Evolutionary conservation across 2,797 vertebrate species (phyloP).

Genomic region (Megalops cyprinoides): DNA sequence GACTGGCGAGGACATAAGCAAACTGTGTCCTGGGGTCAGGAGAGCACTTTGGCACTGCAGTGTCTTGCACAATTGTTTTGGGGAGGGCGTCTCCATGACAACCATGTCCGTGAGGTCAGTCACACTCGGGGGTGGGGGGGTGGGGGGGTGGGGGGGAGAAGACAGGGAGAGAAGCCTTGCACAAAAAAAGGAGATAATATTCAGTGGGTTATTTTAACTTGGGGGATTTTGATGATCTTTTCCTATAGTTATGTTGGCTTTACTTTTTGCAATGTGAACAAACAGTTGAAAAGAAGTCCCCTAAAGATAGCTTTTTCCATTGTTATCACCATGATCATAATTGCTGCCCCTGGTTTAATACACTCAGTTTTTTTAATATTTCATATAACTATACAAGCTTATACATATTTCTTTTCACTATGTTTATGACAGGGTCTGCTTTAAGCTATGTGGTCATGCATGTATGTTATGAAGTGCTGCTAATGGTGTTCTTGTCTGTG

Average conservation of each 20-base stretch:
- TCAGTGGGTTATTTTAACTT: not conserved
- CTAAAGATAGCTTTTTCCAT: not conserved
- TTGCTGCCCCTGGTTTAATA: not conserved
- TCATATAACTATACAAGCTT: too few relatives aligned
- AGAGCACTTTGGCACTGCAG: not conserved
- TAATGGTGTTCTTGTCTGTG: too few relatives aligned
- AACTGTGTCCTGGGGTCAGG: slow-evolving; percentile 8
- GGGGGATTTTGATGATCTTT: not conserved
- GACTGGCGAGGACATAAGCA: slow-evolving; percentile 5
- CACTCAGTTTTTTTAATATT: not conserved
- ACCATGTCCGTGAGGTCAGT: slow-evolving; percentile 5
- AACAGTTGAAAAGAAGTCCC: not conserved
- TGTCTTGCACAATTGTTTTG: slow-evolving; percentile 1
- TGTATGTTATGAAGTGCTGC: not conserved
- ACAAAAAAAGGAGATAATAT: not conserved
- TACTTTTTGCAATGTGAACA: not conserved
- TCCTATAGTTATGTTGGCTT: not conserved
- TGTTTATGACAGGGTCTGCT: not conserved
- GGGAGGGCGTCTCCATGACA: slow-evolving; percentile 9
- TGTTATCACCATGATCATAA: not conserved
- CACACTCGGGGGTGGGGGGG: not conserved
- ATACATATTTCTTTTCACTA: not conserved
- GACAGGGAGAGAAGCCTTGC: not conserved
- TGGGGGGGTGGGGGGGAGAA: not conserved
- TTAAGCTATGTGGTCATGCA: not conserved